phyloP scores from a whole-genome alignment of 2,888 invertebrate species.

The Pyrochroa serraticornis region DNA sequence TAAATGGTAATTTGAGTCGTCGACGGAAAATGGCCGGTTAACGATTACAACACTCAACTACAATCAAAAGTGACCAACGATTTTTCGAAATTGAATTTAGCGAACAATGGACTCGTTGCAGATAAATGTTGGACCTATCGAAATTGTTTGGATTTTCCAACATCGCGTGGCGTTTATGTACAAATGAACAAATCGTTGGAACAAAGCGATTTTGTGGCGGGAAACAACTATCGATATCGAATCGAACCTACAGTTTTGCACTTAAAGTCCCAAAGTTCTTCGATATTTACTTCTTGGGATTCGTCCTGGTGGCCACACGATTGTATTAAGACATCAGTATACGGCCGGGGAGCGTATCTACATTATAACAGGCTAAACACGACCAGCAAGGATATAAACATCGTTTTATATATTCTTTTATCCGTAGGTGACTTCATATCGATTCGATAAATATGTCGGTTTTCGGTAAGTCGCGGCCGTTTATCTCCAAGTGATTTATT shows the following conservation, averaged over 20 bases:
- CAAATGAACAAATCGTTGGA: slow-evolving; percentile 5
- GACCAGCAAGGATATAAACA: slow-evolving; percentile 48
- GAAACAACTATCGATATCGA: slow-evolving; percentile 6
- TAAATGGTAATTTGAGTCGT: too few relatives aligned
- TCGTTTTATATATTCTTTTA: slow-evolving; percentile 48
- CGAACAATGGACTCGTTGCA: not conserved
- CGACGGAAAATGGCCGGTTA: too few relatives aligned
- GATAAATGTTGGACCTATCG: slow-evolving; percentile 2
- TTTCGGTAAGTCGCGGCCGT: slow-evolving; percentile 44
- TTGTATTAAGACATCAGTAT: slow-evolving; percentile 53
- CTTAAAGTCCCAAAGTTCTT: slow-evolving; percentile 1
- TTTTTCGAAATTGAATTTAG: not conserved
- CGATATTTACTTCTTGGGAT: slow-evolving; percentile 24
- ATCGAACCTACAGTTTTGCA: not conserved
- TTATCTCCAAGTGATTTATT: slow-evolving; percentile 44
- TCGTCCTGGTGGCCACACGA: slow-evolving; percentile 47
- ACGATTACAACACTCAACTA: not conserved
- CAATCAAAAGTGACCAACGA: too few relatives aligned
- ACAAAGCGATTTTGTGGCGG: not conserved
- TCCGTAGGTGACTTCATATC: slow-evolving; percentile 44
- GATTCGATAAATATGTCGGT: slow-evolving; percentile 51
- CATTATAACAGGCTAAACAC: slow-evolving; percentile 53
- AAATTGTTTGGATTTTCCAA: not conserved
- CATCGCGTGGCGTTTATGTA: not conserved
- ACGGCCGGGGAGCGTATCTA: slow-evolving; percentile 41